Percentiles rank a stretch among this genome's conserved stretches.
phyloP scores from a whole-genome alignment of 1,140 invertebrate genomes.

The Euwallacea fornicatus region DNA sequence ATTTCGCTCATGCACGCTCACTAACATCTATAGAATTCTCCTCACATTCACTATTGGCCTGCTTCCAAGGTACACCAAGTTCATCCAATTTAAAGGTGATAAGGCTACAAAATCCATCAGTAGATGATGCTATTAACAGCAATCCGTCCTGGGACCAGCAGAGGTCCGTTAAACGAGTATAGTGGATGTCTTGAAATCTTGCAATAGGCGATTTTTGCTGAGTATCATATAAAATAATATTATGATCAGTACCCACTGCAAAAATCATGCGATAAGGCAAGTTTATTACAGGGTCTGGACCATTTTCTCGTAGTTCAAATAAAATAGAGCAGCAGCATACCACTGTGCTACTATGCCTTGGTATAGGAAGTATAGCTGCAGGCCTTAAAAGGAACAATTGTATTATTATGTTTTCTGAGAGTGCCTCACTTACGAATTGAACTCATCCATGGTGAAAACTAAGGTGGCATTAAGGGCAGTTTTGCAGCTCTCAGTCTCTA shows the following conservation, averaged over 20 bases:
- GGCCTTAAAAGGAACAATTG: slow-evolving; percentile 62
- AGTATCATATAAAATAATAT: slow-evolving; percentile 88
- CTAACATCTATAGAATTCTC: too few relatives aligned
- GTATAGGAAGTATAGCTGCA: slow-evolving; percentile 78
- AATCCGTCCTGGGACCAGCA: slow-evolving; percentile 88
- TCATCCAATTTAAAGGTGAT: slow-evolving; percentile 82
- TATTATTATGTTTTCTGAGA: background rate
- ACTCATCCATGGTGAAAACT: slow-evolving; percentile 74
- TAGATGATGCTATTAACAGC: slow-evolving; percentile 84
- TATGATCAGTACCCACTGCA: slow-evolving; percentile 85
- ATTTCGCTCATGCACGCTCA: too few relatives aligned
- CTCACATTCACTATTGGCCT: slow-evolving; percentile 38
- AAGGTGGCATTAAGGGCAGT: slow-evolving; percentile 74
- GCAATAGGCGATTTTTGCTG: slow-evolving; percentile 85
- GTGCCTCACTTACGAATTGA: slow-evolving; percentile 64
- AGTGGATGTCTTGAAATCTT: slow-evolving; percentile 89
- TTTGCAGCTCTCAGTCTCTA: slow-evolving; percentile 65
- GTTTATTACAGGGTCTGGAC: slow-evolving; percentile 60
- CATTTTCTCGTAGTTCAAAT: slow-evolving; percentile 66
- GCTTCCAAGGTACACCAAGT: slow-evolving; percentile 72
- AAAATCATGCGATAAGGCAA: slow-evolving; percentile 85
- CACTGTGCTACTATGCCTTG: slow-evolving; percentile 74
- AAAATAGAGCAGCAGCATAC: slow-evolving; percentile 79
- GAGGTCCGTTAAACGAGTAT: slow-evolving; percentile 88
- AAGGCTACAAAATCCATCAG: slow-evolving; percentile 94